Conservation (phyloP, 2,888 invertebrate genomes). For the Drosophila tanythrix region DNA sequence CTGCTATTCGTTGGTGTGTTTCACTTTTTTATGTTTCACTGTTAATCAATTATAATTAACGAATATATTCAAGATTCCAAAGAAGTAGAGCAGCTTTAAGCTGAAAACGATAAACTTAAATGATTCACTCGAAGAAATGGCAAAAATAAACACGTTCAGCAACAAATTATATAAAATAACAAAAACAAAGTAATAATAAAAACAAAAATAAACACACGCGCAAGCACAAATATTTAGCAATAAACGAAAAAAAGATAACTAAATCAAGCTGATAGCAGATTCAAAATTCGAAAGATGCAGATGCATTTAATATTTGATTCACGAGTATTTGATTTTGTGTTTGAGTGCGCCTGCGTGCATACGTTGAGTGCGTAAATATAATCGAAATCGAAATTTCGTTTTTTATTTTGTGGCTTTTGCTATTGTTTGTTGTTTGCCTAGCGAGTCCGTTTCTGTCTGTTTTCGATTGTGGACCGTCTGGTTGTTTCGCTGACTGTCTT, state of each 20-base stretch:
- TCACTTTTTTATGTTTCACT: conserved; percentile 37
- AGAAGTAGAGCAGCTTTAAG: conserved; percentile 20
- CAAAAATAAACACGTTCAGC: conserved; percentile 56
- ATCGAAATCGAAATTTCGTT: conserved; percentile 50
- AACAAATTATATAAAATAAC: conserved; percentile 54
- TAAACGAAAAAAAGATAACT: not conserved
- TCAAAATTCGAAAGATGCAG: conserved; percentile 20
- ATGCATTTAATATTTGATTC: conserved; percentile 1
- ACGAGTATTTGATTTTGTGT: conserved; percentile 14
- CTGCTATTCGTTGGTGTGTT: conserved; percentile 38
- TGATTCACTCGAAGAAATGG: conserved; percentile 6
- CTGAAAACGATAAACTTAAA: conserved; percentile 19
- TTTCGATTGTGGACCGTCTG: conserved; percentile 38
- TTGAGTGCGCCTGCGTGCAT: conserved; percentile 24
- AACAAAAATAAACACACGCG: conserved; percentile 9
- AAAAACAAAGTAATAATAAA: conserved; percentile 17
- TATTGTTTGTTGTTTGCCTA: conserved; percentile 20
- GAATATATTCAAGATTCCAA: conserved; percentile 32
- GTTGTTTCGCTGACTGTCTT: conserved; percentile 31
- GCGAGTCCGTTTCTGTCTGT: conserved; percentile 17
- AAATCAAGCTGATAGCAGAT: conserved; percentile 27
- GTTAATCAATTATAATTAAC: conserved; percentile 65
- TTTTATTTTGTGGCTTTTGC: conserved; percentile 25
- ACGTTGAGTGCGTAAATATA: conserved; percentile 39
- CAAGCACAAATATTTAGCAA: not conserved